phyloP scores from a whole-genome alignment of 2,888 invertebrate genomes.

The Eupithecia vulgata region DNA sequence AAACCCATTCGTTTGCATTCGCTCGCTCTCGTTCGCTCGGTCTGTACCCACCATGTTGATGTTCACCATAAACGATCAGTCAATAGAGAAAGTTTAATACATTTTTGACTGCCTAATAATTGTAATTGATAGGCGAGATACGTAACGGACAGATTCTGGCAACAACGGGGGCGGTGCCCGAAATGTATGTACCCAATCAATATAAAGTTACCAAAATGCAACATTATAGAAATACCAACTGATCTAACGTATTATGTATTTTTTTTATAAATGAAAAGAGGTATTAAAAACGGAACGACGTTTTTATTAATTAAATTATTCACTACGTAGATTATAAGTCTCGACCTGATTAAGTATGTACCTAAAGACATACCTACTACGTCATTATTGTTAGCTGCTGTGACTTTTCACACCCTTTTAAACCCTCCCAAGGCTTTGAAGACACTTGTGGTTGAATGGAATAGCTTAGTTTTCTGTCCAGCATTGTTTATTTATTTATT shows the following conservation, averaged over 20 bases:
- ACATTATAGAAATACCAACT: neutral
- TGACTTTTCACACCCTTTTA: constrained; percentile 29
- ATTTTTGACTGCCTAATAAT: neutral
- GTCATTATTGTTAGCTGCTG: constrained; percentile 8
- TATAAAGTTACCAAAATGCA: neutral
- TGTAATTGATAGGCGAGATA: neutral
- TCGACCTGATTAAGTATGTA: neutral
- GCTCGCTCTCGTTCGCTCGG: no score
- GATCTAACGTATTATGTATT: neutral
- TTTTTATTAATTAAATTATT: neutral
- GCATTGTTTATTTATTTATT: no score
- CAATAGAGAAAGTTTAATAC: neutral
- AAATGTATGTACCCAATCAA: neutral
- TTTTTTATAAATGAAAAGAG: neutral
- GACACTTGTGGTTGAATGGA: constrained; percentile 16
- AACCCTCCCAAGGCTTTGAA: constrained; percentile 13
- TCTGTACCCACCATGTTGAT: no score
- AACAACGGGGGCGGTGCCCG: constrained; percentile 4
- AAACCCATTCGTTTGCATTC: no score
- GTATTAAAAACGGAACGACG: neutral
- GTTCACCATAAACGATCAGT: no score
- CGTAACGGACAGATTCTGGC: neutral
- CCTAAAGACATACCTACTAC: no score
- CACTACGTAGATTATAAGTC: neutral
- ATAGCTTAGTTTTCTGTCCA: constrained; percentile 6